Evolutionary conservation across 2,888 invertebrate genomes (phyloP).

Genomic region (Latrodectus hesperus): DNA sequence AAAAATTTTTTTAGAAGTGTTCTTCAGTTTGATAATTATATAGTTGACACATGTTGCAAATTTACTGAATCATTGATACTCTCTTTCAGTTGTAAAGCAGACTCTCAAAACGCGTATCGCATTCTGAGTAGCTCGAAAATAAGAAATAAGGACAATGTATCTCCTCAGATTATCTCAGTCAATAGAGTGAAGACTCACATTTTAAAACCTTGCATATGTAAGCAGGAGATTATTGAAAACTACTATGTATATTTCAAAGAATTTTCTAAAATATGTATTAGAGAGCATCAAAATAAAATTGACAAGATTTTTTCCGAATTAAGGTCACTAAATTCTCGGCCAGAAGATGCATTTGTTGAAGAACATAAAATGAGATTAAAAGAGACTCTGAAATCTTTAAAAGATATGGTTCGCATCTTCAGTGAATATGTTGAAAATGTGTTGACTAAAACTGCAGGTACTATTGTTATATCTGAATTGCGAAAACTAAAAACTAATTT

Average conservation of each 20-base stretch:
- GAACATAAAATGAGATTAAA: slow-evolving; percentile 20
- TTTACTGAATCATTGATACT: background rate
- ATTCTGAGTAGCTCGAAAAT: slow-evolving; percentile 14
- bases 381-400: slow-evolving; percentile 13
- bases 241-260: slow-evolving; percentile 31
- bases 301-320: background rate
- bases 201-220: slow-evolving; percentile 28
- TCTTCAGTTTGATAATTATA: background rate
- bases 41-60: background rate
- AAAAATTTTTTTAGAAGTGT: background rate
- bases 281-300: slow-evolving; percentile 24
- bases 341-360: background rate
- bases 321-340: background rate
- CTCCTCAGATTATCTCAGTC: slow-evolving; percentile 23
- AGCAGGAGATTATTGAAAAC: slow-evolving; percentile 19
- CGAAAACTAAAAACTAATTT: slow-evolving; percentile 36
- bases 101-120: slow-evolving; percentile 7
- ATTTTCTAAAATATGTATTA: slow-evolving; percentile 18
- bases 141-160: background rate
- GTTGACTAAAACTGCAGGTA: background rate
- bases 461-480: slow-evolving; percentile 1
- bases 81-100: background rate
- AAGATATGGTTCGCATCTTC: slow-evolving; percentile 32
- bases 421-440: background rate
- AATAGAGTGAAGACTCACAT: slow-evolving; percentile 1